Evolutionary conservation across 2,888 invertebrate species (phyloP).

Genomic region (Atherix ibis): DNA sequence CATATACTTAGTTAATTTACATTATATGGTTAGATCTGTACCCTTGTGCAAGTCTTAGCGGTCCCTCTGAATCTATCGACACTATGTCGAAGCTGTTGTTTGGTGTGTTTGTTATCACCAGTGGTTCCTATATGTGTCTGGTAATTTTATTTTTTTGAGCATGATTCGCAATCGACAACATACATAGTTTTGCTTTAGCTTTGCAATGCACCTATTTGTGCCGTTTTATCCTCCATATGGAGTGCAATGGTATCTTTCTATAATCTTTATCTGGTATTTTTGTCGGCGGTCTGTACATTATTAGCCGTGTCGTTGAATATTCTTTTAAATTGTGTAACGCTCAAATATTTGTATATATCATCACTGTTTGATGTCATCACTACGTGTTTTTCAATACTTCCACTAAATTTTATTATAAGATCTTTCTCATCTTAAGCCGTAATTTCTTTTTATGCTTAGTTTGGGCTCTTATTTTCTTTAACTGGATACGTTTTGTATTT

Average conservation of each 20-base stretch:
- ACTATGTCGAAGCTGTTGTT: background rate
- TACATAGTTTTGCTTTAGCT: background rate
- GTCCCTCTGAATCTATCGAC: background rate
- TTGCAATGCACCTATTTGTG: background rate
- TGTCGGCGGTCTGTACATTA: too few relatives aligned
- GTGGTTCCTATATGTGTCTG: conserved; percentile 5
- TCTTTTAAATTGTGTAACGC: background rate
- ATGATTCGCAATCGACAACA: background rate
- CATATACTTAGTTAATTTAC: background rate
- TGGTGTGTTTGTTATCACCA: conserved; percentile 7
- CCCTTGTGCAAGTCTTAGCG: background rate
- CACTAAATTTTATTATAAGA: background rate
- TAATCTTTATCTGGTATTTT: too few relatives aligned
- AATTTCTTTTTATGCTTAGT: background rate
- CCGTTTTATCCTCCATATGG: background rate
- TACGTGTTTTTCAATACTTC: background rate
- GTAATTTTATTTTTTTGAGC: conserved; percentile 7
- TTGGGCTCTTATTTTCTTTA: background rate
- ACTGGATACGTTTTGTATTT: too few relatives aligned
- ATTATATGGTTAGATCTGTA: background rate
- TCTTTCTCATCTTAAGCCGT: background rate
- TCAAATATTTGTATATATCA: background rate
- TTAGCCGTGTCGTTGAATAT: background rate
- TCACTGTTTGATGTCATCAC: background rate
- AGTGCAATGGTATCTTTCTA: background rate